These are phyloP conservation scores for Prosapia bicincta DNA, from an alignment of 2,888 invertebrate species.

Conservation along the genomic window DNA sequence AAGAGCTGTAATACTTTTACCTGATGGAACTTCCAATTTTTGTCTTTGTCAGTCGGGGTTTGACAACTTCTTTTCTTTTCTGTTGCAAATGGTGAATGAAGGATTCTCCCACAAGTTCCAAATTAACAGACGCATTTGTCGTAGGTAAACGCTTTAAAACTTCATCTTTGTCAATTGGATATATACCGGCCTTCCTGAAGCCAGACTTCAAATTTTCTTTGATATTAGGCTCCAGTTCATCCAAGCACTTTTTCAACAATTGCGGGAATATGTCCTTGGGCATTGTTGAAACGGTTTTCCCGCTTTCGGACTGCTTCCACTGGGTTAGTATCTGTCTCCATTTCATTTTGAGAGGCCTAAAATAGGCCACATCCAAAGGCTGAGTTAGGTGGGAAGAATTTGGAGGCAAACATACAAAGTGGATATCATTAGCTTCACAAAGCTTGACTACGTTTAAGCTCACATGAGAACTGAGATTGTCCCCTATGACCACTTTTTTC, in stretches of 20 bases:
- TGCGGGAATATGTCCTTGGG: conserved; percentile 30
- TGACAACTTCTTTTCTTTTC: conserved; percentile 13
- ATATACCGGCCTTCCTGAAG: conserved; percentile 11
- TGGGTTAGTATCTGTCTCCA: conserved; percentile 30
- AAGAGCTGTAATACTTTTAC: conserved; percentile 6
- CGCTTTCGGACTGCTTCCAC: conserved; percentile 25
- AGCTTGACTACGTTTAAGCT: conserved; percentile 27
- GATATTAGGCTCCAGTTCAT: conserved; percentile 11
- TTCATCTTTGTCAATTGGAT: background rate
- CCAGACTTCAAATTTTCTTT: conserved; percentile 12
- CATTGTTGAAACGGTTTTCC: conserved; percentile 13
- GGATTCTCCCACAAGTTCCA: conserved; percentile 3
- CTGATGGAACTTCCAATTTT: conserved; percentile 14
- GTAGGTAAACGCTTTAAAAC: conserved; percentile 9
- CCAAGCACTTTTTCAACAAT: conserved; percentile 16
- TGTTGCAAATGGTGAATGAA: conserved; percentile 3
- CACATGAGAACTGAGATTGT: conserved; percentile 32
- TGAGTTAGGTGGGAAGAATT: conserved; percentile 37
- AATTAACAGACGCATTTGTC: background rate
- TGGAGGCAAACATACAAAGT: conserved; percentile 38
- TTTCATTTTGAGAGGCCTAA: conserved; percentile 34
- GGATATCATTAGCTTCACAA: conserved; percentile 35
- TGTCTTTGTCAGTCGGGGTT: conserved; percentile 2
- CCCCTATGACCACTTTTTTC: conserved; percentile 32
- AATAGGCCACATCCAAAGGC: conserved; percentile 39